phyloP scores from a whole-genome alignment of 2,113 vertebrate genomes.

The Meriones unguiculatus region DNA sequence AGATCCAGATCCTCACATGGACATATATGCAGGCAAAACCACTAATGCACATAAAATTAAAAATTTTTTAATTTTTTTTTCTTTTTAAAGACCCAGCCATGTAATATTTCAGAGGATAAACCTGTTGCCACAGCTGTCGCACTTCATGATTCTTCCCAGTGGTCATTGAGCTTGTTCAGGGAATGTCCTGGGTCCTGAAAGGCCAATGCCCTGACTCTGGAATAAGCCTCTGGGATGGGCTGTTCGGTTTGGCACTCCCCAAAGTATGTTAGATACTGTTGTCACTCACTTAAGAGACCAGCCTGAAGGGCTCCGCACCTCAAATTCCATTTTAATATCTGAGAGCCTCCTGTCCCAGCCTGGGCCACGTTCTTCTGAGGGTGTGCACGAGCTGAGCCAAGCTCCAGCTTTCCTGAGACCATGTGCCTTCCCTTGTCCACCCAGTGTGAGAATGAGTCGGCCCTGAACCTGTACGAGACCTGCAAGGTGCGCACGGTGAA shows the following conservation, averaged over 20 bases:
- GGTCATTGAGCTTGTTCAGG: accelerated
- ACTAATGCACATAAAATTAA: no score
- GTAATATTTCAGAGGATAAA: not conserved
- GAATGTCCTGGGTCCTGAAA: accelerated
- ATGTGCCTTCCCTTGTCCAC: not conserved
- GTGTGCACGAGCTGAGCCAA: not conserved
- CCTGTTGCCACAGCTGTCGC: accelerated
- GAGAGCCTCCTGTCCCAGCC: not conserved
- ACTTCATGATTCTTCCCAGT: accelerated
- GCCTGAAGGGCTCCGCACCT: not conserved
- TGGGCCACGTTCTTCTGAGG: accelerated
- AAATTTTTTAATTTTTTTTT: no score
- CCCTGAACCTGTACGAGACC: conserved; percentile 96
- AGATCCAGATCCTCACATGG: no score
- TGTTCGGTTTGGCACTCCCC: accelerated
- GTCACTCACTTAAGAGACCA: not conserved
- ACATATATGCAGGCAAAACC: no score
- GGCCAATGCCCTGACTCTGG: accelerated
- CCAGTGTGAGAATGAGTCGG: conserved; percentile 93
- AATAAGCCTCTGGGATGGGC: not conserved
- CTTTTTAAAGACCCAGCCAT: no score
- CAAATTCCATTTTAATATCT: not conserved
- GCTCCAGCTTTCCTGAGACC: not conserved
- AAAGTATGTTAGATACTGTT: accelerated
- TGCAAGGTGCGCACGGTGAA: conserved; percentile 98